These are phyloP conservation scores for Anguilla megastoma DNA, from an alignment of 2,797 vertebrate species.

Conservation along the genomic window DNA sequence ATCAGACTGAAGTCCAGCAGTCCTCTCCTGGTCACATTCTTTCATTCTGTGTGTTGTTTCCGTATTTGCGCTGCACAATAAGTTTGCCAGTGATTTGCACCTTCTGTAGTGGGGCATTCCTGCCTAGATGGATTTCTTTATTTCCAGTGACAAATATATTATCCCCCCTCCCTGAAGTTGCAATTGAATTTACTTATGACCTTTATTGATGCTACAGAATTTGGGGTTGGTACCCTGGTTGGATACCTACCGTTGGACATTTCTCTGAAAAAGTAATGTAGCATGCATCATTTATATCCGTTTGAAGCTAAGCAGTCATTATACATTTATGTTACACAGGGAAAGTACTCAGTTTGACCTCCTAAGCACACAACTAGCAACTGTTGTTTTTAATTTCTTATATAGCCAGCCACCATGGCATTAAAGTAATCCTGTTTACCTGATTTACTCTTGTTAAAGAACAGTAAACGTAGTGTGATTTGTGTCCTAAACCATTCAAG, in stretches of 20 bases:
- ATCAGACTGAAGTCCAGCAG: background rate
- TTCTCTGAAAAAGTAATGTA: background rate
- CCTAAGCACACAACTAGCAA: background rate
- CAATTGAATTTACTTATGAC: background rate
- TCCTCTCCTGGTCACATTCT: conserved; percentile 5
- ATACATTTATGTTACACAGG: background rate
- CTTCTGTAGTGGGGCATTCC: background rate
- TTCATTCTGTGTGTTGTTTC: background rate
- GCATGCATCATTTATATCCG: background rate
- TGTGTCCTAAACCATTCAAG: background rate
- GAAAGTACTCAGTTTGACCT: background rate
- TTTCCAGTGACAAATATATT: background rate
- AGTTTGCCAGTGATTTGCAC: background rate
- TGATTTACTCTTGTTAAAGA: background rate
- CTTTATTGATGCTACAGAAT: background rate
- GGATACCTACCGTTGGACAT: background rate
- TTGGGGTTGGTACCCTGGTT: background rate
- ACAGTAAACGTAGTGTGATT: background rate
- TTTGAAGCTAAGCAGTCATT: background rate
- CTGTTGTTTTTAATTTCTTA: background rate
- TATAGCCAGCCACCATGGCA: background rate
- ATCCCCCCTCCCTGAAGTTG: background rate
- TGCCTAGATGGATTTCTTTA: background rate
- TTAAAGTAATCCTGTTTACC: background rate
- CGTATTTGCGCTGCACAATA: background rate